Evolutionary conservation across 1,140 invertebrate species (phyloP).

Genomic region (Drosophila orena): DNA sequence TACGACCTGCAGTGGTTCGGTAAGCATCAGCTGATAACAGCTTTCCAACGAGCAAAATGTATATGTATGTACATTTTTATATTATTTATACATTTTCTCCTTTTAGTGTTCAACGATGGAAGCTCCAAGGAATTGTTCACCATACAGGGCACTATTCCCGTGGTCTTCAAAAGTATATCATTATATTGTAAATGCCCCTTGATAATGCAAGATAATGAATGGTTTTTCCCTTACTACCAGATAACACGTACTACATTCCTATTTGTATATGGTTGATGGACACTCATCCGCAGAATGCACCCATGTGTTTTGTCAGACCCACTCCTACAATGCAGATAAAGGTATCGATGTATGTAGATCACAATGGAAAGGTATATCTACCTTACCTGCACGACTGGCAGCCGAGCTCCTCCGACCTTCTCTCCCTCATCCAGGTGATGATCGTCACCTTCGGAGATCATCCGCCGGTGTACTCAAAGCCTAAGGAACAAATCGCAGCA

Average conservation of each 20-base stretch:
- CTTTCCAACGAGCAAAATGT: neutral
- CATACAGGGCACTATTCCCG: slow-evolving; percentile 96
- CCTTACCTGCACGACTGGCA: slow-evolving; percentile 99
- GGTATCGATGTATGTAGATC: slow-evolving; percentile 96
- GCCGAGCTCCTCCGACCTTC: slow-evolving; percentile 92
- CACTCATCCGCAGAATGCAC: slow-evolving; percentile 98
- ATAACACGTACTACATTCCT: slow-evolving; percentile 97
- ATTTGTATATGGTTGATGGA: slow-evolving; percentile 98
- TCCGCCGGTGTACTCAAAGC: slow-evolving; percentile 95
- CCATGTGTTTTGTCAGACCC: slow-evolving; percentile 99
- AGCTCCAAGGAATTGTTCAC: slow-evolving; percentile 92
- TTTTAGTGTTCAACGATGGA: slow-evolving; percentile 96
- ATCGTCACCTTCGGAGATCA: slow-evolving; percentile 96
- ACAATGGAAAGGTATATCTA: slow-evolving; percentile 97
- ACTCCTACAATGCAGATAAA: slow-evolving; percentile 98
- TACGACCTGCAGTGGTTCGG: slow-evolving; percentile 76
- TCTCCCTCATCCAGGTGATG: slow-evolving; percentile 95
- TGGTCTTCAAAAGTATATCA: slow-evolving; percentile 92
- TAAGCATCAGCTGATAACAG: slow-evolving; percentile 35
- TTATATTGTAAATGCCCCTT: neutral
- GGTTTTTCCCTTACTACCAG: slow-evolving; percentile 84
- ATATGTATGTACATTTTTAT: neutral
- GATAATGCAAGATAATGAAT: neutral
- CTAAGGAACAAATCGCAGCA: slow-evolving; percentile 84
- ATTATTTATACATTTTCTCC: neutral